A percentile compares a stretch with the other conserved stretches of the same genome.
These are phyloP conservation scores for Montipora capitata DNA, from an alignment of 92 coral and sea anemone species.

Conservation along the genomic window DNA sequence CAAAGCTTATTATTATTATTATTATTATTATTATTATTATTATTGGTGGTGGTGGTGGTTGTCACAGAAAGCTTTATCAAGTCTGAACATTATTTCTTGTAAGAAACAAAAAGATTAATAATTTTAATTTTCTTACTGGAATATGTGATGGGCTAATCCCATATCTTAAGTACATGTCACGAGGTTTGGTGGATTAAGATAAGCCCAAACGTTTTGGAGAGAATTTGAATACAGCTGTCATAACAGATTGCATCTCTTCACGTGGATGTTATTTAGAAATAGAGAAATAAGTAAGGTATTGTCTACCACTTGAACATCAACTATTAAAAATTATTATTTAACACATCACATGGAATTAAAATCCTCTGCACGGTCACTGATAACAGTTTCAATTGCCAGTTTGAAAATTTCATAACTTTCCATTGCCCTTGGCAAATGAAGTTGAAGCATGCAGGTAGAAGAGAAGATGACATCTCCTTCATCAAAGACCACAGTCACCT, in stretches of 20 bases:
- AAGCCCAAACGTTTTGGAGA: not conserved
- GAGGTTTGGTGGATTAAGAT: not conserved
- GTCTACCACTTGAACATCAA: conserved; percentile 2
- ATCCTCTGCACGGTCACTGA: conserved; percentile 15
- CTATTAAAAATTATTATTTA: conserved; percentile 27
- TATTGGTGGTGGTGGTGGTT: not conserved
- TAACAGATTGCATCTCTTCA: no score
- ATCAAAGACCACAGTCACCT: conserved; percentile 7
- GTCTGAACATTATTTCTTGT: no score
- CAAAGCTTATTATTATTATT: not conserved
- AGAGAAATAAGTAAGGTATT: not conserved
- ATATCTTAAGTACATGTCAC: not conserved
- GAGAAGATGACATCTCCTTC: conserved; percentile 18
- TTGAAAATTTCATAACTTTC: conserved; percentile 24
- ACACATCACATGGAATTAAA: conserved; percentile 26
- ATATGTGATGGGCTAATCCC: no score
- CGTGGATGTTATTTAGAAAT: conserved; percentile 7
- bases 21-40: not conserved
- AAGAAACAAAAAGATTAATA: no score
- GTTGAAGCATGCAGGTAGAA: conserved; percentile 28
- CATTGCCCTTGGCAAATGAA: conserved; percentile 34
- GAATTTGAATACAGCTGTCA: not conserved
- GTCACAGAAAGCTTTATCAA: not conserved
- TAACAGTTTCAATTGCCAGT: conserved; percentile 5
- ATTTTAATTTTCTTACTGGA: no score